These are phyloP conservation scores for Capreolus pygargus DNA, from an alignment of 2,113 vertebrate species.

Conservation along the genomic window DNA sequence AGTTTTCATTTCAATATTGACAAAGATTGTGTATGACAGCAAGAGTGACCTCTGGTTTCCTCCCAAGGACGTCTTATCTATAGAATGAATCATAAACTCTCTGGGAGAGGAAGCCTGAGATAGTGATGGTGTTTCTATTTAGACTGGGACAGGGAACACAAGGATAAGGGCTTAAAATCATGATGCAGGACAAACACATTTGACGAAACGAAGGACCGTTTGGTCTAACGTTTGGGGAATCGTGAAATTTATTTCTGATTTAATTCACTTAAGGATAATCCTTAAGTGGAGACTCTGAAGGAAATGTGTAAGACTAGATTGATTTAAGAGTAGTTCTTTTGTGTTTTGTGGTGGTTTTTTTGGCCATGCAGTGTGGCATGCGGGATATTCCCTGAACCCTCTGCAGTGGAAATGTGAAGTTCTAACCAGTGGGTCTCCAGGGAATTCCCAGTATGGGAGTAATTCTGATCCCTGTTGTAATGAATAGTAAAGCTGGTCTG, in stretches of 20 bases:
- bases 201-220: not conserved
- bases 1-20: conserved; percentile 83
- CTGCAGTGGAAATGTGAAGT: not conserved
- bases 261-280: not conserved
- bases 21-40: conserved; percentile 81
- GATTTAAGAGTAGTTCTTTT: not conserved
- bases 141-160: not conserved
- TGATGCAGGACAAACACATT: not conserved
- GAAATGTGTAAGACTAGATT: not conserved
- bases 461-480: not conserved
- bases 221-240: not conserved
- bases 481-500: not conserved
- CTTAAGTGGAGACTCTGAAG: not conserved
- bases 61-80: conserved; percentile 75
- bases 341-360: not conserved
- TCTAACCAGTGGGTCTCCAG: not conserved
- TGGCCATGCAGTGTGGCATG: not conserved
- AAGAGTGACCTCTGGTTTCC: conserved; percentile 76
- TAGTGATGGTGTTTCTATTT: not conserved
- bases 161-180: not conserved
- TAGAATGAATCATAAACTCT: conserved; percentile 51
- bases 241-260: not conserved
- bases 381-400: accelerated
- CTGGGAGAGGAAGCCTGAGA: not conserved
- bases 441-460: not conserved